phyloP scores from a whole-genome alignment of 2,113 vertebrate genomes.

The Clarias batrachus region DNA sequence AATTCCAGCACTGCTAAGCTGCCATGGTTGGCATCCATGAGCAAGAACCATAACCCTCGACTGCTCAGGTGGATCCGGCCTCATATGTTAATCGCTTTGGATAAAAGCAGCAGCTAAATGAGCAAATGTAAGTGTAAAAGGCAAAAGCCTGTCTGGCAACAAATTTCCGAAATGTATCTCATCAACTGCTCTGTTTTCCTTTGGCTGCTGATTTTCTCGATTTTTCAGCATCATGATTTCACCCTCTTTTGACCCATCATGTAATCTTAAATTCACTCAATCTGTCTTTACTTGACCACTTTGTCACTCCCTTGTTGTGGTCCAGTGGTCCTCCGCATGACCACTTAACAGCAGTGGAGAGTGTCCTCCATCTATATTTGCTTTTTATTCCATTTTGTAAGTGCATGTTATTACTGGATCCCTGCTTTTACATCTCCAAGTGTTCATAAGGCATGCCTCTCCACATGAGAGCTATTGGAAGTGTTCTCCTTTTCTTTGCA shows the following conservation, averaged over 20 bases:
- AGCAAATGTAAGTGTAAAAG: not conserved
- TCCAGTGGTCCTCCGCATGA: slow-evolving; percentile 30
- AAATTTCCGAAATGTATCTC: not conserved
- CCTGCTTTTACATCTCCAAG: slow-evolving; percentile 59
- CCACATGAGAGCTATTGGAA: slow-evolving; percentile 61
- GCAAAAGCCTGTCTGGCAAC: not conserved
- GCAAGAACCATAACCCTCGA: not conserved
- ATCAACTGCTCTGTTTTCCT: not conserved
- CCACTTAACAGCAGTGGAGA: slow-evolving; percentile 45
- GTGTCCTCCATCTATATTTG: slow-evolving; percentile 51
- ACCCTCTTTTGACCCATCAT: slow-evolving; percentile 5
- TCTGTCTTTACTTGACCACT: slow-evolving; percentile 44
- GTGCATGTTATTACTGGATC: slow-evolving; percentile 52
- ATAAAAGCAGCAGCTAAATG: not conserved
- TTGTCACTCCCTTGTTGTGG: slow-evolving; percentile 29
- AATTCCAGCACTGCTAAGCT: not conserved
- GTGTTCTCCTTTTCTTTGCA: slow-evolving; percentile 67
- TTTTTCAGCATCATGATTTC: not conserved
- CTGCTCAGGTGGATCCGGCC: not conserved
- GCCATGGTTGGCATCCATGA: not conserved
- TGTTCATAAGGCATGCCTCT: slow-evolving; percentile 66
- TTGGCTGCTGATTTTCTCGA: not conserved
- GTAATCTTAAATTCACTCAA: slow-evolving; percentile 19
- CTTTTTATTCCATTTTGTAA: slow-evolving; percentile 59
- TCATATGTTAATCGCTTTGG: not conserved